phyloP scores from a whole-genome alignment of 64 coral and sea anemone species.

The Porites australiensis region DNA sequence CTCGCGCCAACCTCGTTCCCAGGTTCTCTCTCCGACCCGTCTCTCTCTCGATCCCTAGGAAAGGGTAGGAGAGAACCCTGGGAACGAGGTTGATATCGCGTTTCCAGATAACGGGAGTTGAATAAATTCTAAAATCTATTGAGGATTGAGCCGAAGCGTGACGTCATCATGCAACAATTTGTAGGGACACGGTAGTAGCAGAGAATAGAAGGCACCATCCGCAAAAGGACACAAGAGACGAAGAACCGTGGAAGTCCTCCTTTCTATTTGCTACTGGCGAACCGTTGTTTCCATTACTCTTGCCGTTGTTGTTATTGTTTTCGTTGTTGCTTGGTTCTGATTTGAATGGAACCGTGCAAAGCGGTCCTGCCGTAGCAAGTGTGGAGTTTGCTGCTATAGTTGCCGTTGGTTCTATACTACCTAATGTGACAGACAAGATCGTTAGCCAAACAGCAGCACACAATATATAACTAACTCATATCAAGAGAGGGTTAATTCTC shows the following conservation, averaged over 20 bases:
- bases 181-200: background rate
- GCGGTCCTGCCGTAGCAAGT: background rate
- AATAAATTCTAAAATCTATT: too few species aligned
- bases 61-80: too few species aligned
- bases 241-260: background rate
- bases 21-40: too few species aligned
- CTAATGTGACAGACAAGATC: background rate
- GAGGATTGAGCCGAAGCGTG: background rate
- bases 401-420: background rate
- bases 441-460: background rate
- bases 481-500: too few species aligned
- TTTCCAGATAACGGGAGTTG: background rate
- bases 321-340: background rate
- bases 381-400: background rate
- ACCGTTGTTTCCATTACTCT: background rate
- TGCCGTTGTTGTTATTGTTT: background rate
- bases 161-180: background rate
- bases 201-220: background rate
- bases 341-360: background rate
- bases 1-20: too few species aligned
- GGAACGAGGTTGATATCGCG: background rate
- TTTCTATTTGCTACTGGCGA: background rate
- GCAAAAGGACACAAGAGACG: background rate
- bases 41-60: too few species aligned
- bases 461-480: too few species aligned